Evolutionary conservation across 2,113 vertebrate genomes (phyloP), one percentile per base, ranked within the genome.

Genomic region (Rutilus rutilus): DNA sequence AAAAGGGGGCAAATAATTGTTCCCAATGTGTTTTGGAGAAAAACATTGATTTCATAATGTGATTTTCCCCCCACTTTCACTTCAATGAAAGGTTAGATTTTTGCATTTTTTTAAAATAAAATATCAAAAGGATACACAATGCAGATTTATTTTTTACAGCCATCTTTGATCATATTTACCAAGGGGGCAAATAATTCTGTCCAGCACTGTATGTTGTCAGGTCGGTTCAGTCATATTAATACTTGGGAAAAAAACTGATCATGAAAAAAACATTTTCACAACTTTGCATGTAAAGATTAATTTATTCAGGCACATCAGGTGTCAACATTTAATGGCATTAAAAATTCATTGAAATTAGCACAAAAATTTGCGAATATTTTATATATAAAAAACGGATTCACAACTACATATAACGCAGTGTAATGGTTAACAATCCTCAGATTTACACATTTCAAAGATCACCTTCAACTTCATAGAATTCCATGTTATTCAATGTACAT

Each of bases 321-420:
- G 6, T 78, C 62, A 33, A 33, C n/a, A 85, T 83, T 36, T 39
- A 64, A 74, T 57, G 33, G n/a, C 2, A 69, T 39, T 17, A 64
- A 89, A 75, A 62, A 88, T 60, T n/a, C 57, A 78, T 8, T 75
- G 12, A 75, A 84, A 87, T 64, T 2, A 85, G 87, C 21, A 86
- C 64, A 89, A 27, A 87, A 83, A 86, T 59, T 1, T 4, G 9
- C 36, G n/a, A 23, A 21, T 23, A 71, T 71, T 71, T 39, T 84
- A 12, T 84, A 42, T 23, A 69, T 23, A 42, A 85, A 83, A 86
- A 73, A 59, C 71, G 15, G 25, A 76, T 91, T 79, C 77, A 85
- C 21, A 47, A 90, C 94, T 94, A 95, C 94, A 94, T 96, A 96
- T 92, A 86, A 96, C 94, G 95, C 94, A 95, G 94, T 85, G 69